Evolutionary conservation across 2,888 invertebrate genomes (phyloP), one percentile per base, ranked within the genome.

Genomic region (Morpho achilles): DNA sequence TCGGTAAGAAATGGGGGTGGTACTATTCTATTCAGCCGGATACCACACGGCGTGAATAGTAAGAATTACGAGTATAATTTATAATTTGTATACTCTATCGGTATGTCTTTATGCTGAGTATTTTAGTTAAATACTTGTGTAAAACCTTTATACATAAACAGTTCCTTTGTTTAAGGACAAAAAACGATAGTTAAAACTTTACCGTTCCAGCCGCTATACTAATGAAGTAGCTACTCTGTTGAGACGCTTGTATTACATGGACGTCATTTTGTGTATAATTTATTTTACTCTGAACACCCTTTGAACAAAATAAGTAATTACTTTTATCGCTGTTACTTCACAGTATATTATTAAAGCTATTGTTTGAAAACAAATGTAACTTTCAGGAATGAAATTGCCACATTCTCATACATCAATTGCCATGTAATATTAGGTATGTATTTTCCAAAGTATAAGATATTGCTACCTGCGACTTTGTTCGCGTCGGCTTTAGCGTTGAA

Each of bases 211-310:
- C 69, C 72, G 65, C 47, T 42, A 75, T 69, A 74, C 79, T 87
- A 87, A 87, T 85, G 87, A 87, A 87, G 79, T 82, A 80, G 82
- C 84, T 79, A 84, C 68, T 68, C 61, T 66, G 65, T 66, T 56
- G n/a, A 43, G 23, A 51, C 42, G 58, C 52, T 43, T n/a, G 67
- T 58, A 32, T 66, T 67, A 69, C 67, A 71, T 69, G 68, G 45
- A 23, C 43, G 7, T 47, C 45, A 7, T 23, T 60, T 42, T 44
- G n/a, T 52, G 7, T 50, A n/a, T 8, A 22, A 44, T 10, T 6
- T 7, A 50, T 22, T 41, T 10, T 9, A 46, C 46, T 8, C 3
- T 22, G 23, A 9, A 46, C 1, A 22, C 22, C 22, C 8, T 32
- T 5, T 32, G 5, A 32, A 32, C 32, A 32, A 32, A 32, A 32